These are phyloP conservation scores for Nemotelus pantherinus DNA, from an alignment of 2,888 invertebrate species.

Conservation along the genomic window DNA sequence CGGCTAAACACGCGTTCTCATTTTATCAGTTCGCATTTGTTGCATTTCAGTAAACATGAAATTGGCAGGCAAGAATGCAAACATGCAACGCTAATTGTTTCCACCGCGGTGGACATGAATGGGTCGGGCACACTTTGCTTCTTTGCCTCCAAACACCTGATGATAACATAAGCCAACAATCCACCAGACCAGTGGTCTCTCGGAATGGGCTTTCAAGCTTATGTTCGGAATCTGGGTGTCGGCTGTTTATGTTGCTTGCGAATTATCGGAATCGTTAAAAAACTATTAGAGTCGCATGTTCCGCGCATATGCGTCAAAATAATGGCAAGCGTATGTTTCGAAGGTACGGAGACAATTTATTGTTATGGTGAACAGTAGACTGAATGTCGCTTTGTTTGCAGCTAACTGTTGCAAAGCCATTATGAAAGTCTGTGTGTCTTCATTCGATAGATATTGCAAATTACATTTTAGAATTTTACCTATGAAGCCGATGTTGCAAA, in stretches of 20 bases:
- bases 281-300: background rate
- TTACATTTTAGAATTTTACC: too few species aligned
- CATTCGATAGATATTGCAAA: too few species aligned
- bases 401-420: too few species aligned
- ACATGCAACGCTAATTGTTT: conserved; percentile 43
- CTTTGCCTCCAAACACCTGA: conserved; percentile 15
- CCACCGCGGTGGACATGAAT: conserved; percentile 31
- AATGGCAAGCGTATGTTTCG: too few species aligned
- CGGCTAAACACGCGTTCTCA: conserved; percentile 46
- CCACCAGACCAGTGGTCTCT: background rate
- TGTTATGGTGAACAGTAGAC: too few species aligned
- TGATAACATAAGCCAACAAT: conserved; percentile 11
- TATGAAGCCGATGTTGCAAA: too few species aligned
- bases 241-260: too few species aligned
- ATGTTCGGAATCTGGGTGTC: background rate
- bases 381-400: too few species aligned
- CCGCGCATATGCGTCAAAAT: too few species aligned
- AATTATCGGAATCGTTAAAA: background rate
- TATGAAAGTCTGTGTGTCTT: too few species aligned
- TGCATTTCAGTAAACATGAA: conserved; percentile 45
- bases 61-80: conserved; percentile 27
- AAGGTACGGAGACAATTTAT: too few species aligned
- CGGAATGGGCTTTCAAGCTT: conserved; percentile 9
- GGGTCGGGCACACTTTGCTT: conserved; percentile 33
- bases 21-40: conserved; percentile 47